phyloP scores from a whole-genome alignment of 2,797 vertebrate species.

The Austrolebias charrua region DNA sequence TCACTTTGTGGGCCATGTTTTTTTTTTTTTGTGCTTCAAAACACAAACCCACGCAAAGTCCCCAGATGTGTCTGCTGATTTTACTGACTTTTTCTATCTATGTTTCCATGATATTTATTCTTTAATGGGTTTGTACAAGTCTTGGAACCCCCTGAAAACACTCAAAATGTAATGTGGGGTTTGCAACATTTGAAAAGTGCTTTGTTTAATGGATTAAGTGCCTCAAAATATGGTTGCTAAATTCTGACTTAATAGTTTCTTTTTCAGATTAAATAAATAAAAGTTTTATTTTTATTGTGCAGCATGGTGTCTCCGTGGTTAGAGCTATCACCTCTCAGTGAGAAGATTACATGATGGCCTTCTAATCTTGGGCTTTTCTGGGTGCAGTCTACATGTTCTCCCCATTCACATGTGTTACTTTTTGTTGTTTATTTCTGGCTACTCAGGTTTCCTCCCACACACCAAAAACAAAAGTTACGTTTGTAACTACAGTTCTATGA shows the following conservation, averaged over 20 bases:
- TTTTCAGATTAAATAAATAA: neutral
- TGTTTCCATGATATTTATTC: neutral
- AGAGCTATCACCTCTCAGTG: too few relatives aligned
- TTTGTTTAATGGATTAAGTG: neutral
- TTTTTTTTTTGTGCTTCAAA: constrained; percentile 20
- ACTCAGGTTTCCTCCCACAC: too few relatives aligned
- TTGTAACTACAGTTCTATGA: too few relatives aligned
- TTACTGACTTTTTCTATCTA: constrained; percentile 8
- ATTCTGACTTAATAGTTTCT: neutral
- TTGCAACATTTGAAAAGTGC: neutral
- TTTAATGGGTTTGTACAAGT: neutral
- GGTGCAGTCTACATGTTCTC: too few relatives aligned
- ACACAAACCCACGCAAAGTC: constrained; percentile 21
- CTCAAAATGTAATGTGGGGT: neutral
- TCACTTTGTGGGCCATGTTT: constrained; percentile 43
- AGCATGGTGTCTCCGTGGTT: too few relatives aligned
- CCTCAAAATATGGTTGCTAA: neutral
- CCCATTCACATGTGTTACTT: too few relatives aligned
- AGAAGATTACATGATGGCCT: too few relatives aligned
- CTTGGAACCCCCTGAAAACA: neutral
- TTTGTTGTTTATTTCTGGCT: too few relatives aligned
- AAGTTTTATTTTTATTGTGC: too few relatives aligned
- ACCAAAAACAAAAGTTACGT: too few relatives aligned
- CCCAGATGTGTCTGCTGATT: constrained; percentile 15
- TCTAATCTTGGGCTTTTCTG: too few relatives aligned